These are phyloP conservation scores for Bombylius discolor DNA, from an alignment of 2,888 invertebrate genomes.

Conservation along the genomic window DNA sequence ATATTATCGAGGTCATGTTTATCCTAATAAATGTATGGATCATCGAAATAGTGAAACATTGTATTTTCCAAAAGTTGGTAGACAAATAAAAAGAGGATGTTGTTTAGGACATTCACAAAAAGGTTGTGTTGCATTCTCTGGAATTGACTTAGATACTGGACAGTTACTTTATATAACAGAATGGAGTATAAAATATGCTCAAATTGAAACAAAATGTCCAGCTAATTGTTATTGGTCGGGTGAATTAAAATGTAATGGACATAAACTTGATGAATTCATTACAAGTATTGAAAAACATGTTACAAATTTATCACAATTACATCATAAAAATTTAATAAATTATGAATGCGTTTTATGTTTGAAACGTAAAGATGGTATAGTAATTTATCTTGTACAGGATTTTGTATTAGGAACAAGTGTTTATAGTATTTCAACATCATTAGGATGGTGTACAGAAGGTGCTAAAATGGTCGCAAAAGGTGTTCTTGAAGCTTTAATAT, in stretches of 20 bases:
- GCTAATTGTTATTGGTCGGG: slow-evolving; percentile 26
- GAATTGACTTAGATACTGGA: slow-evolving; percentile 61
- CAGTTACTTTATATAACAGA: slow-evolving; percentile 60
- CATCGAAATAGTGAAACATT: slow-evolving; percentile 43
- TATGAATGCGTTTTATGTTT: slow-evolving; percentile 59
- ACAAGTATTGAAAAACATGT: slow-evolving; percentile 61
- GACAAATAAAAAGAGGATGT: slow-evolving; percentile 58
- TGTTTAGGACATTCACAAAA: slow-evolving; percentile 65
- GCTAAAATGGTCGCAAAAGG: slow-evolving; percentile 47
- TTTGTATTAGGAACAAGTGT: slow-evolving; percentile 41
- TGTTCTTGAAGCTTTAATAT: slow-evolving; percentile 60
- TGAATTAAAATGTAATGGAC: slow-evolving; percentile 29
- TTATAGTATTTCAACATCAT: slow-evolving; percentile 27
- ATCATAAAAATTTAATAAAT: slow-evolving; percentile 58
- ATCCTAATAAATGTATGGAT: slow-evolving; percentile 34
- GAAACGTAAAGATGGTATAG: slow-evolving; percentile 47
- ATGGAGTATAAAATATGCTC: slow-evolving; percentile 49
- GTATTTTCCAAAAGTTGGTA: slow-evolving; percentile 43
- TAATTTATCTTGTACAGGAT: slow-evolving; percentile 57
- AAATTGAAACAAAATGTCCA: slow-evolving; percentile 30
- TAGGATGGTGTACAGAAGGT: slow-evolving; percentile 38
- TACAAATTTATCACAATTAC: slow-evolving; percentile 52
- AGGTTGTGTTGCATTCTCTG: slow-evolving; percentile 61
- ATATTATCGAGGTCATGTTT: slow-evolving; percentile 27
- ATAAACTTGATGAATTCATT: slow-evolving; percentile 32